Evolutionary conservation across 2,888 invertebrate genomes (phyloP).

Genomic region (Sympetrum striolatum): DNA sequence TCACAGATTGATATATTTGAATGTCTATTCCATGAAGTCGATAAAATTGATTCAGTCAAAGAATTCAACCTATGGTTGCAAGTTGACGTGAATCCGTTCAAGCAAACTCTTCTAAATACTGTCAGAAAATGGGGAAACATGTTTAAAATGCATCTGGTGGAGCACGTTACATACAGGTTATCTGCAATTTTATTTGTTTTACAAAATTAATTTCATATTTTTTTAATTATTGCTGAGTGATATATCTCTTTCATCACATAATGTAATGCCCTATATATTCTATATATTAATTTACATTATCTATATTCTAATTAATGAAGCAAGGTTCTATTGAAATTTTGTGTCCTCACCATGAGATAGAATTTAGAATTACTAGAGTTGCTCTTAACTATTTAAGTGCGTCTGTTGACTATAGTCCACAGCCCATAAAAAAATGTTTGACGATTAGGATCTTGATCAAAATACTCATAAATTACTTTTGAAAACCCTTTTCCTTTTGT

Average conservation of each 20-base stretch:
- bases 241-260: neutral
- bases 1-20: constrained; percentile 81
- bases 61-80: constrained; percentile 82
- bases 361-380: too few species aligned
- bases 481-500: too few species aligned
- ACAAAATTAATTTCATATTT: neutral
- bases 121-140: constrained; percentile 89
- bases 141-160: constrained; percentile 84
- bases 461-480: too few species aligned
- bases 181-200: neutral
- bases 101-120: constrained; percentile 80
- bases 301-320: too few species aligned
- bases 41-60: constrained; percentile 68
- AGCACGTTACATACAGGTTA: constrained; percentile 77
- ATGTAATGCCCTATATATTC: too few species aligned
- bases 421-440: too few species aligned
- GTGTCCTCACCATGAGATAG: too few species aligned
- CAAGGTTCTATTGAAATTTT: too few species aligned
- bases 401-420: too few species aligned
- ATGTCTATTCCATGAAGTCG: constrained; percentile 76
- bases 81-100: constrained; percentile 78
- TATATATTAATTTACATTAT: too few species aligned
- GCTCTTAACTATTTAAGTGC: too few species aligned
- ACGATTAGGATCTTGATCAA: too few species aligned
- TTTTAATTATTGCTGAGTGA: neutral